Percentiles rank a stretch among this genome's conserved stretches.
These are phyloP conservation scores for Gopherus flavomarginatus DNA, from an alignment of 2,113 vertebrate species.

Conservation along the genomic window DNA sequence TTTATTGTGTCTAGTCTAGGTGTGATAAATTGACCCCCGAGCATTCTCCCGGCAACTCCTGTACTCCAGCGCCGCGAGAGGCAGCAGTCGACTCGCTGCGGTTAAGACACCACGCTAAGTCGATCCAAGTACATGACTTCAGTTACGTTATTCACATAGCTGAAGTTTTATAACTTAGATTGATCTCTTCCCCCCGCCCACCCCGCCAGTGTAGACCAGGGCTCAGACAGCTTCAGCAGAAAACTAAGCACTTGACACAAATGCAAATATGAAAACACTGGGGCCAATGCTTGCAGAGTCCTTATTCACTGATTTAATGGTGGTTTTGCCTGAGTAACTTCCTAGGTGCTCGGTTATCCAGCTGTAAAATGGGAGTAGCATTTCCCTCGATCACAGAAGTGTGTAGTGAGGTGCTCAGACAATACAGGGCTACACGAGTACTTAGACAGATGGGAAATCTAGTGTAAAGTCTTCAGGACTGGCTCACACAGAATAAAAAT, in stretches of 20 bases:
- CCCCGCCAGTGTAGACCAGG: too few relatives aligned
- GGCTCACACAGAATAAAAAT: neutral
- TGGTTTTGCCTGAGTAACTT: neutral
- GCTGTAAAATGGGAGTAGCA: neutral
- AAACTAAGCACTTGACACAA: neutral
- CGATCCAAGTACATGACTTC: too few relatives aligned
- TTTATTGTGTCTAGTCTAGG: too few relatives aligned
- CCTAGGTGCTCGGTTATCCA: neutral
- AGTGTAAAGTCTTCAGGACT: neutral
- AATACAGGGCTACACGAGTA: fast-evolving
- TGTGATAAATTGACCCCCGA: too few relatives aligned
- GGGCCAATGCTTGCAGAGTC: neutral
- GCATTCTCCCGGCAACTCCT: too few relatives aligned
- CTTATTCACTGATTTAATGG: neutral
- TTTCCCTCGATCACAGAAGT: neutral
- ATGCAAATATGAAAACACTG: neutral
- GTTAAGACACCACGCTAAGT: too few relatives aligned
- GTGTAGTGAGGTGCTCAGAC: fast-evolving
- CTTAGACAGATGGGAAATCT: neutral
- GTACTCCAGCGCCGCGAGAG: too few relatives aligned
- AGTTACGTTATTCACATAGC: too few relatives aligned
- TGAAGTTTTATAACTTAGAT: too few relatives aligned
- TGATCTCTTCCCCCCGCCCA: too few relatives aligned
- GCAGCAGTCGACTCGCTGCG: too few relatives aligned
- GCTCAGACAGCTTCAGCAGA: neutral